Evolutionary conservation across 2,888 invertebrate species (phyloP), one percentile per base, ranked within the genome.

Genomic region (Ephialtes manifestator): DNA sequence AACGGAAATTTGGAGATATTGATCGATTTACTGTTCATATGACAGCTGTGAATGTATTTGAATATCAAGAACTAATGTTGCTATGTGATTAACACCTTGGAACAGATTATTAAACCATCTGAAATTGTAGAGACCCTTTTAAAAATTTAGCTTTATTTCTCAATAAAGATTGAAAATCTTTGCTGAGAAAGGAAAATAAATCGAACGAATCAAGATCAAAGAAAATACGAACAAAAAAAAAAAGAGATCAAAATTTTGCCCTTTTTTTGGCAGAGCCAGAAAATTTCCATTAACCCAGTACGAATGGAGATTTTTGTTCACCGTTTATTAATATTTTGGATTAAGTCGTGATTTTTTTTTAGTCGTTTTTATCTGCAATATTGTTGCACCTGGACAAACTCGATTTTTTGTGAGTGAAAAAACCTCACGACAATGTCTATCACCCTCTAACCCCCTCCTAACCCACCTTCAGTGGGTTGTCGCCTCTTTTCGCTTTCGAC

Each of bases 331-430:
- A 39, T 18, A 18, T 39, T 60, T 46, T n/a, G n/a, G 24, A 15
- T 11, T 18, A 11, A 28, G 68, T 53, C 24, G 11, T n/a, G n/a
- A n/a, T 24, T 31, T 7, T 70, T 53, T 81, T 48, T 63, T 5
- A 5, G 51, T 28, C 39, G 63, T 53, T 81, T n/a, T 10, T 13
- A 15, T 43, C 43, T 67, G 65, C 51, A 71, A 80, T 55, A 39
- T 72, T 46, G 72, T 71, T 43, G 43, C 79, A 58, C 24, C 43
- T 76, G 60, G 39, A 48, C 51, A 68, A 68, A 24, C 53, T 53
- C 70, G 31, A 81, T 76, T 70, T 68, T 75, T 18, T 60, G 70
- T 20, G 63, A 51, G 48, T 63, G 70, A 63, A 63, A 63, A 10
- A 35, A 63, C 18, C 18, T 39, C 39, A 35, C 58, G 58, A 28